phyloP scores from a whole-genome alignment of 2,888 invertebrate species.

The Stegana nigrithorax region DNA sequence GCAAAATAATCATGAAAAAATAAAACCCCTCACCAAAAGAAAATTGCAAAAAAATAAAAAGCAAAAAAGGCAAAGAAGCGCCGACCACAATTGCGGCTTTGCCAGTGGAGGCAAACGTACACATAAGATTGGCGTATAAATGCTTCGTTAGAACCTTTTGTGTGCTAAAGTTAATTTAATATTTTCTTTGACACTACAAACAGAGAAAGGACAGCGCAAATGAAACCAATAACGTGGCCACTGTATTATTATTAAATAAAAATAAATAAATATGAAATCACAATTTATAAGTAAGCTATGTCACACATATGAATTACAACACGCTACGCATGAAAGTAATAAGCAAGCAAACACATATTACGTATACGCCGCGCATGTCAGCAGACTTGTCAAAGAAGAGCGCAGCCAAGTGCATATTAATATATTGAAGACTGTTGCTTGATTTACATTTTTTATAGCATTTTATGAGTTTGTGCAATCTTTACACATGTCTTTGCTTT shows the following conservation, averaged over 20 bases:
- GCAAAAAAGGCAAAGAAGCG: background rate
- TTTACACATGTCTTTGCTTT: too few relatives aligned
- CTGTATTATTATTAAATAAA: background rate
- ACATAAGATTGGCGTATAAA: conserved; percentile 39
- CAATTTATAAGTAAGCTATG: background rate
- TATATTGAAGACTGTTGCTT: too few relatives aligned
- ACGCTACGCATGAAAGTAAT: too few relatives aligned
- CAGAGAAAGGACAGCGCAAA: background rate
- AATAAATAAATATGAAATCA: background rate
- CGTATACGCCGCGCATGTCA: too few relatives aligned
- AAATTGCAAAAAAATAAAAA: background rate
- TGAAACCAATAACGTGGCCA: background rate
- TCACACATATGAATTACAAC: too few relatives aligned
- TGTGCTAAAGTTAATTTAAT: conserved; percentile 50
- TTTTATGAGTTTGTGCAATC: too few relatives aligned
- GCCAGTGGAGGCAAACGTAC: too few relatives aligned
- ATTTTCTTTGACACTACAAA: conserved; percentile 34
- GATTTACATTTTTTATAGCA: too few relatives aligned
- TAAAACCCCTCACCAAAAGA: background rate
- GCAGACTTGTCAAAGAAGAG: too few relatives aligned
- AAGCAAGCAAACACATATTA: background rate
- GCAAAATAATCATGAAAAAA: background rate
- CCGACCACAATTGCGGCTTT: background rate
- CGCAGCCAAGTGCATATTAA: too few relatives aligned
- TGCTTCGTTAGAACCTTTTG: conserved; percentile 57